These are phyloP conservation scores for Deilephila porcellus DNA, from an alignment of 2,888 invertebrate species.

Conservation along the genomic window DNA sequence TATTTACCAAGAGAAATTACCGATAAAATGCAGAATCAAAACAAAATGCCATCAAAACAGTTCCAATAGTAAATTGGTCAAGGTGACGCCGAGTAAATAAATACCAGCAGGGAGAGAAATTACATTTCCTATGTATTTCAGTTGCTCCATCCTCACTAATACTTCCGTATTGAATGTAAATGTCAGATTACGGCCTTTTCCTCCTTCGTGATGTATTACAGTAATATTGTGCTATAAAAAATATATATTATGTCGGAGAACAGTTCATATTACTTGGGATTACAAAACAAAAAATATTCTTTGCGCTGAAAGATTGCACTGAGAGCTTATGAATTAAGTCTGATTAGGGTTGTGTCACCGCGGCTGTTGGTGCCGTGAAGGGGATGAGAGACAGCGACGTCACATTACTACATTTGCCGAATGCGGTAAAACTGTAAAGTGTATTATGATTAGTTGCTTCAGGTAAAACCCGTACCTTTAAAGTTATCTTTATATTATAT, in stretches of 20 bases:
- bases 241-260: too few relatives aligned
- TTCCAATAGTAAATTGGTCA: neutral
- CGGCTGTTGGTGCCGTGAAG: neutral
- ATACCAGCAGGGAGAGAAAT: neutral
- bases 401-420: constrained; percentile 14
- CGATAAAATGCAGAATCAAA: too few relatives aligned
- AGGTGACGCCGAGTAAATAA: neutral
- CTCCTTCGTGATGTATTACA: neutral
- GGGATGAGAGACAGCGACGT: neutral
- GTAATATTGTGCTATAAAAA: neutral
- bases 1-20: too few relatives aligned
- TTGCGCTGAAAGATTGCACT: neutral
- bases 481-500: too few relatives aligned
- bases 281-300: too few relatives aligned
- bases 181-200: neutral
- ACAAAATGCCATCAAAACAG: neutral
- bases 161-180: constrained; percentile 2
- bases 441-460: neutral
- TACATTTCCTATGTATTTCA: neutral
- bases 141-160: neutral
- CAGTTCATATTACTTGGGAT: too few relatives aligned
- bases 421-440: neutral
- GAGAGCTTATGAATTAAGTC: constrained; percentile 3
- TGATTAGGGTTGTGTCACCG: constrained; percentile 1
- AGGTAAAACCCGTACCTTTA: neutral